Base-by-base conservation (phyloP, 2,888 invertebrate genomes). In the Gandaritis pyraliata region DNA sequence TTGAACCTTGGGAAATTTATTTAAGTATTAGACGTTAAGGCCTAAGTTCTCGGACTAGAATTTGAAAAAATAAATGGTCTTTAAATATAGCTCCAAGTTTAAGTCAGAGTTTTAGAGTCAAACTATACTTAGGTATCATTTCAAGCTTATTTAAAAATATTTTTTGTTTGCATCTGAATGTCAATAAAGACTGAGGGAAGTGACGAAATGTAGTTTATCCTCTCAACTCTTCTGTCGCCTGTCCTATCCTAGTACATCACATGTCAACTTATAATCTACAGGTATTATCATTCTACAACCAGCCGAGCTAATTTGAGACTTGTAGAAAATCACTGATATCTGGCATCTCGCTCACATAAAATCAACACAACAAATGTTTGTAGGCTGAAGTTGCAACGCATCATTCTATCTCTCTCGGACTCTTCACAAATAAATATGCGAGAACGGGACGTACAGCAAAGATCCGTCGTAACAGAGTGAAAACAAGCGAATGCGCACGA, bases 261-360 rank as follows among this genome's bases (percentile, higher is more conserved):
- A 64, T 54, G 54, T 61, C 60, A 63, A 57, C 57, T 61, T 64
- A 64, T 47, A 50, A 53, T 38, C 57, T 64, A 60, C 38, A 39
- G 38, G 45, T 45, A 55, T 50, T 47, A 63, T 52, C 56, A 30
- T 46, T 30, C 33, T 38, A 45, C 49, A 47, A 41, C 54, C 41
- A 59, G 55, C 55, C 7, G 36, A 58, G 63, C 59, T 56, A 13
- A 55, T 58, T 52, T 43, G 51, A 58, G 54, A 58, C 43, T 57
- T 16, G 11, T 36, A 15, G 36, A 48, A n/a, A 43, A 47, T 57
- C 57, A 48, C 43, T 43, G 43, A 41, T 15, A 15, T 41, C 15
- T 15, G 15, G 13, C 13, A 39, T 39, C 39, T n/a, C 39, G 13
- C 13, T 39, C n/a, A n/a, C n/a, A n/a, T n/a, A n/a, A n/a, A 12